Base-by-base conservation (phyloP, 2,113 vertebrate genomes). In the Carassius gibelio region DNA sequence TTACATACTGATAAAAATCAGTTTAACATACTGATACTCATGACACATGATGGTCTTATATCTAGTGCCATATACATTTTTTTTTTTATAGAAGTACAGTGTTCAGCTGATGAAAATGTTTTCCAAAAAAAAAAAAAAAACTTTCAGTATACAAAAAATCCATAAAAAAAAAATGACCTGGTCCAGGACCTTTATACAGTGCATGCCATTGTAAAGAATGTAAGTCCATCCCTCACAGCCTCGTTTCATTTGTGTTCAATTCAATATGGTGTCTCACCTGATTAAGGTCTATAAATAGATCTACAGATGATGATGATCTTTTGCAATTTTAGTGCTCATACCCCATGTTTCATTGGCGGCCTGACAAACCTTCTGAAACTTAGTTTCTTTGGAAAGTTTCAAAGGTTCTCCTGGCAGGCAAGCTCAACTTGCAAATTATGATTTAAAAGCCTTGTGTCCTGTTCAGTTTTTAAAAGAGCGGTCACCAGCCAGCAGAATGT, bases 371-470 rank as follows among this genome's bases (percentile, higher is more conserved):
- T 1, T n/a, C 72, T 75, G 42, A 50, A 75, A 48, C 71, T 74
- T 48, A 8, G 71, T 48, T 75, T 15, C 6, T n/a, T 26, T 42
- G 7, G 11, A 26, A 75, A 75, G 42, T 75, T 48, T 61, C 55
- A 78, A 59, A 38, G 10, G 17, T 23, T 61, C 55, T 34, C 34
- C 34, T 59, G 52, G 52, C 55, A 61, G 8, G 55, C 34, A 78
- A 59, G 55, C 34, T 14, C 55, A 42, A 79, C 55, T 79, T 23
- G 34, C 34, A 57, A 79, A 59, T 78, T 78, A 61, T 52, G 19
- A 45, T 50, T 55, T 23, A 74, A 83, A 61, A 61, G 68, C 66
- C 34, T 15, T 72, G 10, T 21, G 5, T n/a, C 50, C 3, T 83
- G 68, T 83, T 83, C 19, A 30, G 7, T 72, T 74, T 72, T 59